phyloP scores from a whole-genome alignment of 2,113 vertebrate species.

The Prunella fulvescens region DNA sequence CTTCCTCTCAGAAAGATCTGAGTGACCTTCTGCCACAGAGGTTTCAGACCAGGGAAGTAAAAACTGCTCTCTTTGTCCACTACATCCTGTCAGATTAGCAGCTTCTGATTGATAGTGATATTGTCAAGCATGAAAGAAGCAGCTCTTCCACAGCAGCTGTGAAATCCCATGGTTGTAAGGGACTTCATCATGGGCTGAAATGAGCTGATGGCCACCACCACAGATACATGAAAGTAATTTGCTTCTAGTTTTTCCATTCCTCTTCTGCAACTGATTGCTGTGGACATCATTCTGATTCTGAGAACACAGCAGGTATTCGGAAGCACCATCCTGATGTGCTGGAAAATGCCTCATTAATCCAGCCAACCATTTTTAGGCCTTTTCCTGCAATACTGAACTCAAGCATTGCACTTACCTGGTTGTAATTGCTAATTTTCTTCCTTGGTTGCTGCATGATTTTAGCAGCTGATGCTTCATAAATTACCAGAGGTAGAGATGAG shows the following conservation, averaged over 20 bases:
- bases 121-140: not conserved
- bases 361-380: not conserved
- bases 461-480: not conserved
- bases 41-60: not conserved
- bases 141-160: not conserved
- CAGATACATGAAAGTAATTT: not conserved
- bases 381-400: not conserved
- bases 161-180: not conserved
- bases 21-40: not conserved
- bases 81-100: not conserved
- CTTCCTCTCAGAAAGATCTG: not conserved
- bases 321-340: not conserved
- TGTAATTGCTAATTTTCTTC: not conserved
- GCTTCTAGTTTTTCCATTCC: not conserved
- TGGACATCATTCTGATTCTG: not conserved
- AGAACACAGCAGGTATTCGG: not conserved
- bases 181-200: not conserved
- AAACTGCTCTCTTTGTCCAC: not conserved
- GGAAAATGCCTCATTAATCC: not conserved
- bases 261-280: not conserved
- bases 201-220: not conserved
- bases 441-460: not conserved
- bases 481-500: not conserved
- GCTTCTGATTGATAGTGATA: not conserved
- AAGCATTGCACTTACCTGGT: not conserved